Evolutionary conservation across 2,888 invertebrate species (phyloP).

Genomic region (Sipha maydis): DNA sequence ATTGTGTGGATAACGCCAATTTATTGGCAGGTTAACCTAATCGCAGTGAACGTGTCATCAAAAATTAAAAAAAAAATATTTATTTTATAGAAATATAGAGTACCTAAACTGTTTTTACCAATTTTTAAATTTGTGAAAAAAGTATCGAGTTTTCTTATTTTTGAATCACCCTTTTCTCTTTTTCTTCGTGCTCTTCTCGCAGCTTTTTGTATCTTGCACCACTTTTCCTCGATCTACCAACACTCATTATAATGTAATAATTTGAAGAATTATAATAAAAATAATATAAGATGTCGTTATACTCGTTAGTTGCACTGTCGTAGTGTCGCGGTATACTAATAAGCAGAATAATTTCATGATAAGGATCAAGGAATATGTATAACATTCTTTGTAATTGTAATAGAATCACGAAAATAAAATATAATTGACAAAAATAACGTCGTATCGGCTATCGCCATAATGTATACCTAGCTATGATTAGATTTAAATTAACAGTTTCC

Average conservation of each 20-base stretch:
- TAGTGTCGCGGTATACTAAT: conserved; percentile 16
- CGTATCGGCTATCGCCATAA: too few species aligned
- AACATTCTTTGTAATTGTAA: conserved; percentile 27
- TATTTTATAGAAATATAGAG: conserved; percentile 20
- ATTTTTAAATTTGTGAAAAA: conserved; percentile 20
- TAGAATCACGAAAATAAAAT: too few species aligned
- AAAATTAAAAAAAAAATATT: conserved; percentile 35
- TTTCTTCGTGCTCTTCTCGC: conserved; percentile 39
- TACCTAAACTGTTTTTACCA: conserved; percentile 27
- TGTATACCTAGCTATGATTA: too few species aligned
- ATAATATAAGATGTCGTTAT: conserved; percentile 27
- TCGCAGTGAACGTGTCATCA: conserved; percentile 32
- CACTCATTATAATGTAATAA: conserved; percentile 23
- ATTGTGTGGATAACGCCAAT: too few species aligned
- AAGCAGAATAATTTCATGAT: conserved; percentile 33
- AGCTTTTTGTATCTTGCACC: conserved; percentile 23
- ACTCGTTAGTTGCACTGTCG: conserved; percentile 17
- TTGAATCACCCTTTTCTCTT: conserved; percentile 28
- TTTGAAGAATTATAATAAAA: conserved; percentile 33
- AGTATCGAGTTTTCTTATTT: conserved; percentile 37
- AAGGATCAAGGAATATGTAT: conserved; percentile 27
- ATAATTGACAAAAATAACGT: too few species aligned
- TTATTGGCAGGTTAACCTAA: conserved; percentile 24
- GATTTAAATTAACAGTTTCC: too few species aligned
- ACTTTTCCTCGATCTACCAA: conserved; percentile 18